Percentiles rank a stretch among this genome's conserved stretches.
Evolutionary conservation across 1,140 invertebrate species (phyloP).

Genomic region (Brachionus sp.): DNA sequence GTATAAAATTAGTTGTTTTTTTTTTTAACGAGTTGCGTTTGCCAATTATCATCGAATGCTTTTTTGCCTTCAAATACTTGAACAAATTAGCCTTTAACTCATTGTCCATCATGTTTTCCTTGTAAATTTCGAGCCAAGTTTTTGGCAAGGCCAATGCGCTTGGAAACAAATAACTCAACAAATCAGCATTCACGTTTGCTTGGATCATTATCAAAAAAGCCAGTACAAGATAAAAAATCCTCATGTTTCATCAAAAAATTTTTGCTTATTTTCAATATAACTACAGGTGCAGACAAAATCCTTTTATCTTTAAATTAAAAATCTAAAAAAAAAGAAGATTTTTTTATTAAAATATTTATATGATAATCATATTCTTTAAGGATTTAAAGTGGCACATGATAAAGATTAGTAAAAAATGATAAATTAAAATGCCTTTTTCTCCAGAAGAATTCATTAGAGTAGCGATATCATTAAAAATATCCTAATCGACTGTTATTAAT

Average conservation of each 20-base stretch:
- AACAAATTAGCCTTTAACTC: neutral
- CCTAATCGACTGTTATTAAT: neutral
- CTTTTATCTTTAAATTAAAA: neutral
- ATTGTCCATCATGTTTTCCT: slow-evolving; percentile 12
- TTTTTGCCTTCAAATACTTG: slow-evolving; percentile 21
- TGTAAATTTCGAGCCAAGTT: slow-evolving; percentile 17
- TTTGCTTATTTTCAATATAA: neutral
- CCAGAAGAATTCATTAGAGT: neutral
- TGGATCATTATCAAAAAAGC: neutral
- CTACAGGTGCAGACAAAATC: neutral
- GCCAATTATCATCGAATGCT: slow-evolving; percentile 22
- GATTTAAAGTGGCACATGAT: neutral
- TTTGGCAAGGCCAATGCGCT: neutral
- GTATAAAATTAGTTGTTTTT: neutral
- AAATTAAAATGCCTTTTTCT: neutral
- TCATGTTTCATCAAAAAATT: neutral
- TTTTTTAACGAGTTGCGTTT: neutral
- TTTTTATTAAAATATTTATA: neutral
- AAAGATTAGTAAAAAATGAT: neutral
- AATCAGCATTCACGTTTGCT: neutral
- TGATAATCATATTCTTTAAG: neutral
- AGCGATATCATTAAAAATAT: neutral
- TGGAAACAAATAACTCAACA: neutral
- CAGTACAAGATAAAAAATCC: neutral
- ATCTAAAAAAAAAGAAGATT: neutral